phyloP scores from a whole-genome alignment of 1,140 invertebrate species.

The Asobara japonica region DNA sequence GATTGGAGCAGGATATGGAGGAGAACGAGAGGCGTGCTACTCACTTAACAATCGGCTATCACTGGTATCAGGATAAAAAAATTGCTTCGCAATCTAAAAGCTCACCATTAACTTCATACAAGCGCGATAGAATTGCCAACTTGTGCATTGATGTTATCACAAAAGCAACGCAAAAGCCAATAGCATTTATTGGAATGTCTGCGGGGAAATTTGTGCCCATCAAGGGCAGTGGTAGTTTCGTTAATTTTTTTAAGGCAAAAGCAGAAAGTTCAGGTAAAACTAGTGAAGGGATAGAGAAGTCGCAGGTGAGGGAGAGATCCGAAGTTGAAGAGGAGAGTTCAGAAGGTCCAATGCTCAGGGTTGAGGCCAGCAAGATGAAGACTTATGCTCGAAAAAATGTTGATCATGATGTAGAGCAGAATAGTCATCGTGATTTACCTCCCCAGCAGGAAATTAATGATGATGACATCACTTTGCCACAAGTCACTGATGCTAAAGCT shows the following conservation, averaged over 20 bases:
- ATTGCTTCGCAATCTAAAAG: conserved; percentile 72
- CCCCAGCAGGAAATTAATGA: not conserved
- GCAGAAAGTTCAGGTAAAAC: not conserved
- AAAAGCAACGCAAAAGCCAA: conserved; percentile 68
- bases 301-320: not conserved
- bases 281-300: not conserved
- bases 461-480: not conserved
- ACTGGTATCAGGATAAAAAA: conserved; percentile 70
- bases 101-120: conserved; percentile 67
- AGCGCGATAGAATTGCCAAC: conserved; percentile 70
- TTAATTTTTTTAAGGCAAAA: conserved; percentile 71
- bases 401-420: not conserved
- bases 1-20: conserved; percentile 82
- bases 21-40: conserved; percentile 77
- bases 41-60: conserved; percentile 72
- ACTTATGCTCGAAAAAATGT: not conserved
- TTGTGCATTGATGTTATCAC: conserved; percentile 72
- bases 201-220: conserved; percentile 81
- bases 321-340: not conserved
- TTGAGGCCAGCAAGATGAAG: not conserved
- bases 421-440: not conserved
- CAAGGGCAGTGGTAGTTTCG: conserved; percentile 71
- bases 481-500: not conserved
- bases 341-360: not conserved
- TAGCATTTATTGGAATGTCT: conserved; percentile 79